A percentile compares a stretch with the other conserved stretches of the same genome.
These are phyloP conservation scores for Pelodytes ibericus DNA, from an alignment of 2,797 vertebrate genomes.

Conservation along the genomic window DNA sequence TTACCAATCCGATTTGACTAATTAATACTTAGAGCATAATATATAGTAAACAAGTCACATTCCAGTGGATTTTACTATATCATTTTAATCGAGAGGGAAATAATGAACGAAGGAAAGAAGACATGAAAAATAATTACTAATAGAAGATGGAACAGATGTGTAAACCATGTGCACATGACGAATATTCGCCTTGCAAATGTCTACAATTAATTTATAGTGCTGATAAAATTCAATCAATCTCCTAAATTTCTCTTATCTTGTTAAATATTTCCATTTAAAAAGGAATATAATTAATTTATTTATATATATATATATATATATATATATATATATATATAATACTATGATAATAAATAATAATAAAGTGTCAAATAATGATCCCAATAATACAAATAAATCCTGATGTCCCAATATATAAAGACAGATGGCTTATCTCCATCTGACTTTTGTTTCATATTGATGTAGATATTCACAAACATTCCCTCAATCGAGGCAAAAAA, in stretches of 20 bases:
- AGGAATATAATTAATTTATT: too few species aligned
- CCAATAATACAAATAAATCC: too few species aligned
- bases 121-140: neutral
- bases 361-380: too few species aligned
- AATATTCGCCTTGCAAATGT: neutral
- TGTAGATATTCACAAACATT: too few species aligned
- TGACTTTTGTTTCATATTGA: too few species aligned
- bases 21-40: conserved; percentile 6
- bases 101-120: neutral
- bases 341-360: too few species aligned
- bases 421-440: too few species aligned
- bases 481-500: too few species aligned
- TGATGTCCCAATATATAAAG: too few species aligned
- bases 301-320: too few species aligned
- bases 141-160: neutral
- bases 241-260: neutral
- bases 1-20: conserved; percentile 1
- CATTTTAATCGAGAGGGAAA: neutral
- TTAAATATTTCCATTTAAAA: too few species aligned
- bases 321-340: conserved; percentile 1
- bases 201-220: neutral
- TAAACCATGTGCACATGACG: neutral
- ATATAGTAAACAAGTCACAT: neutral
- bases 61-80: neutral
- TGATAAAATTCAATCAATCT: neutral